Evolutionary conservation across 2,888 invertebrate genomes (phyloP), one percentile per base, ranked within the genome.

Genomic region (Noctua comes): DNA sequence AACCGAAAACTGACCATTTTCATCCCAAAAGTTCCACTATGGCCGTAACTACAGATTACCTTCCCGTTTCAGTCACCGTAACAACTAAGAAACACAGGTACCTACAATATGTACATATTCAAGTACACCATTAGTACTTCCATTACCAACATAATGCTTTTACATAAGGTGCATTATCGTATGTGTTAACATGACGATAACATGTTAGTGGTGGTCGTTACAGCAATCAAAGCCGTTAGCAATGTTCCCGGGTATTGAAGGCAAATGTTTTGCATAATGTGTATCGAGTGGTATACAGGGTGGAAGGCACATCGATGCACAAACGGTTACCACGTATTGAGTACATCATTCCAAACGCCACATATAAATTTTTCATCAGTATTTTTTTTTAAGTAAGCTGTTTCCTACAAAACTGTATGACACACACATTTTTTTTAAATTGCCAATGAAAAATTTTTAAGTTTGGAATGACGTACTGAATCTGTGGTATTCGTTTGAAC

Each of bases 141-240:
- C 70, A 80, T 84, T 82, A 71, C 51, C 51, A 18, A 48, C 46
- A 27, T 71, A 51, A 66, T 62, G 64, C 36, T 48, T 36, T 46
- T 40, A 65, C 54, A 54, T 24, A 36, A 69, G 66, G 48, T 21
- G 51, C 73, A 85, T 69, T 84, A 78, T 78, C 64, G 54, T 43
- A n/a, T 27, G 46, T 81, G 65, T 79, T 75, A 77, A 84, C 78
- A 74, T 40, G 27, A 21, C 27, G 65, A 48, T 78, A 68, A 68
- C 48, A 51, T 64, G 79, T 59, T 71, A 66, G n/a, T 51, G 36
- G 21, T 18, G 16, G 57, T 21, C 57, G 65, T 82, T 54, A 70
- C 31, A 59, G 72, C 79, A 74, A 80, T 86, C 78, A 64, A 27
- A 68, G 68, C 43, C 71, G 59, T 87, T 85, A 68, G 18, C 46